phyloP scores from a whole-genome alignment of 2,888 invertebrate species.

The Spodoptera picta region DNA sequence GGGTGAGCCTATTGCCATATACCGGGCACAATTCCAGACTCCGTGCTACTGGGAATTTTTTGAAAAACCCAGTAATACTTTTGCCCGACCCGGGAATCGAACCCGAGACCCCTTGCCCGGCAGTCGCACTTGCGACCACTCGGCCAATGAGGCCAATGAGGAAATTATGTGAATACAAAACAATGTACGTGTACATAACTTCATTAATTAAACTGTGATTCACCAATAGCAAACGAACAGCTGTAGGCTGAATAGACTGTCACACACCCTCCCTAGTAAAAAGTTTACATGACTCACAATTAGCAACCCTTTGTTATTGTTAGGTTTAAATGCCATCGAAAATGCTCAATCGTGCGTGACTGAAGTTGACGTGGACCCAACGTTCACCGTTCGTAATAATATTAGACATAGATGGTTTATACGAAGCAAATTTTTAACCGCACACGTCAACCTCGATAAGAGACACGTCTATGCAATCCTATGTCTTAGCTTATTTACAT shows the following conservation, averaged over 20 bases:
- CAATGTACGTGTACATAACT: conserved; percentile 26
- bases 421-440: conserved; percentile 22
- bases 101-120: too few relatives aligned
- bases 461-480: conserved; percentile 30
- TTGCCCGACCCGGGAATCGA: too few relatives aligned
- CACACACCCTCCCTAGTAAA: conserved; percentile 48
- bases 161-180: conserved; percentile 46
- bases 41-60: too few relatives aligned
- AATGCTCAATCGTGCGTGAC: conserved; percentile 60
- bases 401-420: conserved; percentile 31
- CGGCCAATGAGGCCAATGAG: too few relatives aligned
- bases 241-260: conserved; percentile 36
- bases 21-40: too few relatives aligned
- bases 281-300: conserved; percentile 54
- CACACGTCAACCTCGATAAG: conserved; percentile 39
- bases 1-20: too few relatives aligned
- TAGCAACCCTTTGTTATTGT: conserved; percentile 58
- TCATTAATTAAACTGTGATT: conserved; percentile 44
- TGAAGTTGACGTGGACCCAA: conserved; percentile 54
- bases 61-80: too few relatives aligned
- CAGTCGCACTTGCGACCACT: too few relatives aligned
- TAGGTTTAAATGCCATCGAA: conserved; percentile 49
- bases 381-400: conserved; percentile 42
- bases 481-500: conserved; percentile 45
- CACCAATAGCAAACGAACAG: conserved; percentile 38